Evolutionary conservation across 2,797 vertebrate species (phyloP), one percentile per base, ranked within the genome.

Genomic region (Nannoperca australis): DNA sequence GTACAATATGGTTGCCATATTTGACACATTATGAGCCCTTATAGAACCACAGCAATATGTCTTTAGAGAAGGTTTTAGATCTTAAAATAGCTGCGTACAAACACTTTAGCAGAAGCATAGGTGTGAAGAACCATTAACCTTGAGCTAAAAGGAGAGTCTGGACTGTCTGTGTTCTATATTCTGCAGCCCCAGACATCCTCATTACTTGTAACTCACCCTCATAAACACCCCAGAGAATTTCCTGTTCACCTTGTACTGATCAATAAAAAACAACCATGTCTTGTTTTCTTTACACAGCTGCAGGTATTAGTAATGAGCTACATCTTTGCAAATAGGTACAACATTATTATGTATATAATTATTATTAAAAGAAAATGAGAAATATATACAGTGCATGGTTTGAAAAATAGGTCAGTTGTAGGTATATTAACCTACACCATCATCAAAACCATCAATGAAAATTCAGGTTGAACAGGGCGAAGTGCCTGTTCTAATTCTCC

Each of bases 181-280:
- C 78, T 76, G 82, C 72, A 76, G 78, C 64, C 85, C 79, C 81
- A 73, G 79, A 84, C 76, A 56, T 88, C 87, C 92, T 88, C 81
- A 85, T 93, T 93, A 93, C 85, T 78, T 91, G 81, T 90, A 82
- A 85, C 87, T 87, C 81, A 86, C 74, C 84, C 93, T 92, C 91
- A 89, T 95, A 95, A 95, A 95, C 95, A 95, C 94, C 93, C 93
- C 87, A 15, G 89, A 89, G 86, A 84, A 92, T 92, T 94, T 96
- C 95, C 94, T 95, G 92, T 90, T 92, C 92, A 92, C 88, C 89
- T 94, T 85, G 77, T 69, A 49, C 81, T 79, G 82, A 93, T 93
- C 93, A 94, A 87, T 93, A 91, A 94, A 93, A 91, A 84, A 18
- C 61, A 84, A 56, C 34, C 60, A 42, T 44, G 69, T 76, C 42